Base-by-base conservation (phyloP, 2,797 vertebrate genomes). In the Cyprinodon diabolis region DNA sequence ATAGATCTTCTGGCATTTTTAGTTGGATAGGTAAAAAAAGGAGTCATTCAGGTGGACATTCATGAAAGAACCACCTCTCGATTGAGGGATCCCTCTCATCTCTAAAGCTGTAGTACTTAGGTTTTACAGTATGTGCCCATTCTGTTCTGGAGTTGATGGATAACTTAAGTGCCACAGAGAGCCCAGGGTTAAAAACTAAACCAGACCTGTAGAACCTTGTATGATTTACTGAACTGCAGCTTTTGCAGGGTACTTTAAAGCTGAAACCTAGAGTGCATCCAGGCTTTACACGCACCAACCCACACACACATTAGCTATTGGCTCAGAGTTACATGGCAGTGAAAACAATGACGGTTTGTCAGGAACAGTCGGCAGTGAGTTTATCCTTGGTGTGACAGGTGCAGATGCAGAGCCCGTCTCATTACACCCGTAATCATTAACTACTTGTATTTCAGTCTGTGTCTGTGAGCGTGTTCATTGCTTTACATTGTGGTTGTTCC, bases 401-500 rank as follows among this genome's bases (percentile, higher is more conserved):
- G 90, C 85, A 88, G 72, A 58, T 82, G 79, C 86, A 72, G 84
- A 85, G 68, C 58, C 77, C 79, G 90, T 92, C 86, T 90, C 75
- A 79, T 92, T 88, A 81, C 86, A 71, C 66, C 60, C 45, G 55
- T 88, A 92, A 93, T 93, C 85, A 93, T 92, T 91, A 91, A 92
- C 92, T 73, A 63, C 63, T 76, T 74, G 56, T 45, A 40, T 66
- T 66, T 65, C 72, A 67, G 54, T 82, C 13, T 75, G 48, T 81
- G 51, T 76, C 68, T 55, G 35, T 73, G 13, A 65, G 63, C 68
- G 48, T 66, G 63, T 75, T 48, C 60, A 43, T 71, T 69, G 78
- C 69, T 17, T 49, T 73, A 57, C 54, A 66, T 72, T 63, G 66
- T 25, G 74, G 78, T 67, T 77, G 85, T 79, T 68, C 75, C 78